Evolutionary conservation across 2,888 invertebrate species (phyloP).

Genomic region (Lasioglossum morio): DNA sequence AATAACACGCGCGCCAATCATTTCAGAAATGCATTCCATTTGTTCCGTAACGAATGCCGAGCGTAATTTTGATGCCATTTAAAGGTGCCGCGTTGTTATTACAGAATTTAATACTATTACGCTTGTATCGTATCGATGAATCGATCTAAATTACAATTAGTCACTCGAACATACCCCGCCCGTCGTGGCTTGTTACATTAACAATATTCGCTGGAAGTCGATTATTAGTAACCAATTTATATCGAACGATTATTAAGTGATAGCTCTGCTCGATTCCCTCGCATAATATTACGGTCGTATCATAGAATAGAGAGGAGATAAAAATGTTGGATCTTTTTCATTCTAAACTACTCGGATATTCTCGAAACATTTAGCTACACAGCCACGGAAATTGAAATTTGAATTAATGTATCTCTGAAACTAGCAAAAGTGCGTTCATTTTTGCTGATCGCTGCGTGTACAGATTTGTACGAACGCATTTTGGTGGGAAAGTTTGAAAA

Average conservation of each 20-base stretch:
- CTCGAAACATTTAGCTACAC: neutral
- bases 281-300: neutral
- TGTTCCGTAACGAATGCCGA: constrained; percentile 34
- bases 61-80: constrained; percentile 32
- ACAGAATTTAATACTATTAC: constrained; percentile 50
- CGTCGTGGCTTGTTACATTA: constrained; percentile 62
- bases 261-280: neutral
- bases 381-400: too few relatives aligned
- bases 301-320: too few relatives aligned
- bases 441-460: too few relatives aligned
- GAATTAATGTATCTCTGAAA: too few relatives aligned
- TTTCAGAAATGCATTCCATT: constrained; percentile 20
- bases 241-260: neutral
- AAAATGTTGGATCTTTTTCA: neutral
- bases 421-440: too few relatives aligned
- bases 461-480: too few relatives aligned
- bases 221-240: constrained; percentile 59
- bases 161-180: constrained; percentile 37
- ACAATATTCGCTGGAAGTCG: constrained; percentile 47
- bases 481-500: too few relatives aligned
- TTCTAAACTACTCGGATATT: neutral
- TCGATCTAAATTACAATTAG: constrained; percentile 64
- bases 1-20: constrained; percentile 32
- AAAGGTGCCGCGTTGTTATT: constrained; percentile 33
- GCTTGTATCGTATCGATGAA: constrained; percentile 30